These are phyloP conservation scores for Toxonevra muliebris DNA, from an alignment of 2,888 invertebrate genomes.

Conservation along the genomic window DNA sequence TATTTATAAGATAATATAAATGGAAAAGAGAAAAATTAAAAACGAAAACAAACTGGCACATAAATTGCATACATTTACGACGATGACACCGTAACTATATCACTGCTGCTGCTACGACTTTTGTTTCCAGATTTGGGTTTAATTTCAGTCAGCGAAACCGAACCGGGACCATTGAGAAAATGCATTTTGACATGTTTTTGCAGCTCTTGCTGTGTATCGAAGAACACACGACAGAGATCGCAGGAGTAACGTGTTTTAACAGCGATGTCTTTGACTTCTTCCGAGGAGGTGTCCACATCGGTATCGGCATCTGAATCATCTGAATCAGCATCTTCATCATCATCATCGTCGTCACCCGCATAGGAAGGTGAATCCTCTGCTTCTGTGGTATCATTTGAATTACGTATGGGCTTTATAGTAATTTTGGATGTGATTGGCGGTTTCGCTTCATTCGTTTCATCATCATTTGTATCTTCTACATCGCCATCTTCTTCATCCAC, in stretches of 20 bases:
- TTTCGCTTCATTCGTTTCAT: slow-evolving; percentile 34
- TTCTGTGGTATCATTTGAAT: slow-evolving; percentile 37
- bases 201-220: slow-evolving; percentile 61
- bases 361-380: slow-evolving; percentile 27
- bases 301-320: slow-evolving; percentile 39
- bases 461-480: slow-evolving; percentile 36
- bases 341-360: slow-evolving; percentile 39
- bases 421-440: slow-evolving; percentile 24
- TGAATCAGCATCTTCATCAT: slow-evolving; percentile 38
- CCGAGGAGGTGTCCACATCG: slow-evolving; percentile 41
- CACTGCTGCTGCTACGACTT: slow-evolving; percentile 44
- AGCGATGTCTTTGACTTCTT: slow-evolving; percentile 33
- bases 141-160: slow-evolving; percentile 53
- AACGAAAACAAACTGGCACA: slow-evolving; percentile 11
- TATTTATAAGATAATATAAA: too few relatives aligned
- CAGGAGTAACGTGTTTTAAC: slow-evolving; percentile 57
- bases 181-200: slow-evolving; percentile 64
- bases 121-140: slow-evolving; percentile 43
- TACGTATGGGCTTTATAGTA: slow-evolving; percentile 20
- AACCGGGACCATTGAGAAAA: slow-evolving; percentile 63
- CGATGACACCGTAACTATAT: slow-evolving; percentile 41
- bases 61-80: slow-evolving; percentile 27
- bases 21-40: too few relatives aligned
- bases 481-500: slow-evolving; percentile 38
- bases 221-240: slow-evolving; percentile 64